Evolutionary conservation across 2,113 vertebrate genomes (phyloP).

Genomic region (Lipophrys pholis): DNA sequence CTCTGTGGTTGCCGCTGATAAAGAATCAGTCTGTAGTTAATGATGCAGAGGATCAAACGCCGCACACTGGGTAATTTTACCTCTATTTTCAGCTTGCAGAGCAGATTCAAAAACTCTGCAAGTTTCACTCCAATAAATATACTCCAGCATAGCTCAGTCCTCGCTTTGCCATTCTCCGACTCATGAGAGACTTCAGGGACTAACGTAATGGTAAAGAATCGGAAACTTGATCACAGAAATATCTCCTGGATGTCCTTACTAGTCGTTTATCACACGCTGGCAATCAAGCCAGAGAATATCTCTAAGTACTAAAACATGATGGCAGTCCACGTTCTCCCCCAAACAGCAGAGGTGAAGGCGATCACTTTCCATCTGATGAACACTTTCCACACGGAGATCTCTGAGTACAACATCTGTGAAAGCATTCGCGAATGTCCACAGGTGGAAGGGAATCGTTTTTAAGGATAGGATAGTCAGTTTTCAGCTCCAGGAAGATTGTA

Average conservation of each 20-base stretch:
- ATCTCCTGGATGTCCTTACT: slow-evolving; percentile 38
- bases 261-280: slow-evolving; percentile 43
- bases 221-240: slow-evolving; percentile 52
- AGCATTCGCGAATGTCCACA: slow-evolving; percentile 52
- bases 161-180: slow-evolving; percentile 24
- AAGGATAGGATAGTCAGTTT: slow-evolving; percentile 24
- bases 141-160: slow-evolving; percentile 29
- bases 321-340: slow-evolving; percentile 40
- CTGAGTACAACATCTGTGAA: slow-evolving; percentile 60
- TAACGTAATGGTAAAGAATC: slow-evolving; percentile 43
- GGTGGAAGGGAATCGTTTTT: slow-evolving; percentile 48
- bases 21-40: slow-evolving; percentile 29
- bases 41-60: slow-evolving; percentile 51
- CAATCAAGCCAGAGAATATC: slow-evolving; percentile 38
- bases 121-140: slow-evolving; percentile 45
- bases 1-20: slow-evolving; percentile 39
- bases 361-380: slow-evolving; percentile 66
- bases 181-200: slow-evolving; percentile 20
- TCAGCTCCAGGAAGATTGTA: slow-evolving; percentile 27
- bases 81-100: slow-evolving; percentile 32
- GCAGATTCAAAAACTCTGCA: slow-evolving; percentile 41
- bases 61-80: slow-evolving; percentile 28
- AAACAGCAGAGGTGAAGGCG: slow-evolving; percentile 42
- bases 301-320: slow-evolving; percentile 44
- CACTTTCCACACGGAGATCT: slow-evolving; percentile 46